These are phyloP conservation scores for Machimus atricapillus DNA, from an alignment of 2,888 invertebrate species.

Conservation along the genomic window DNA sequence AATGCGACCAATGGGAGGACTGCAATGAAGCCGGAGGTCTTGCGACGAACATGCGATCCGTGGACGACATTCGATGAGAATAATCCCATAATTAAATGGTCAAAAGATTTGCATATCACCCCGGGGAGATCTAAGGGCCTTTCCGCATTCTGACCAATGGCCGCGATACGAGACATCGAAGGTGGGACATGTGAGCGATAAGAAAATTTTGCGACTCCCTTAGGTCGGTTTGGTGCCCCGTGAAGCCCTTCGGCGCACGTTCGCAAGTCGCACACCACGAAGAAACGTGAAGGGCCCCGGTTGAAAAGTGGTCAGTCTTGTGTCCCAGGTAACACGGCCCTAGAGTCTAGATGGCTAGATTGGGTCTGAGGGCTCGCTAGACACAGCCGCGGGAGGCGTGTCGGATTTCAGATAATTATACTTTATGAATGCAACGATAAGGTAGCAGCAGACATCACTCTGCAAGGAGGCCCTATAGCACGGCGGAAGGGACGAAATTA, in stretches of 20 bases:
- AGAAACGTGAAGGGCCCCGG: not conserved
- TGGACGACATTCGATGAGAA: constrained; percentile 21
- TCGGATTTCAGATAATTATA: constrained; percentile 53
- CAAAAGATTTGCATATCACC: constrained; percentile 40
- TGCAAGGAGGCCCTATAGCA: constrained; percentile 37
- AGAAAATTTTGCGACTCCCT: constrained; percentile 33
- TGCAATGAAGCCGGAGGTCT: constrained; percentile 41
- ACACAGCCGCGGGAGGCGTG: constrained; percentile 50
- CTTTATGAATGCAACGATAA: constrained; percentile 52
- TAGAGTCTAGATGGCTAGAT: constrained; percentile 23
- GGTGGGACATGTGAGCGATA: constrained; percentile 33
- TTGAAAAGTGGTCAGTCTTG: constrained; percentile 22
- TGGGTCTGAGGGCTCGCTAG: constrained; percentile 16
- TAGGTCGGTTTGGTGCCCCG: not conserved
- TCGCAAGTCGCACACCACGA: not conserved
- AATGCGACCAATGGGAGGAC: constrained; percentile 53
- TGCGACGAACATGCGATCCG: constrained; percentile 28
- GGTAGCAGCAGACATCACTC: constrained; percentile 49
- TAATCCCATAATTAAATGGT: constrained; percentile 43
- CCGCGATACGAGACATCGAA: constrained; percentile 10
- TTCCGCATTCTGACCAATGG: constrained; percentile 32
- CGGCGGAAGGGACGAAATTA: constrained; percentile 34
- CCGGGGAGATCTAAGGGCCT: not conserved
- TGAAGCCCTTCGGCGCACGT: not conserved
- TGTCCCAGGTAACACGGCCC: constrained; percentile 7